A percentile compares a stretch with the other conserved stretches of the same genome.
Conservation (phyloP, 2,888 invertebrate species). For the Xylota segnis region DNA sequence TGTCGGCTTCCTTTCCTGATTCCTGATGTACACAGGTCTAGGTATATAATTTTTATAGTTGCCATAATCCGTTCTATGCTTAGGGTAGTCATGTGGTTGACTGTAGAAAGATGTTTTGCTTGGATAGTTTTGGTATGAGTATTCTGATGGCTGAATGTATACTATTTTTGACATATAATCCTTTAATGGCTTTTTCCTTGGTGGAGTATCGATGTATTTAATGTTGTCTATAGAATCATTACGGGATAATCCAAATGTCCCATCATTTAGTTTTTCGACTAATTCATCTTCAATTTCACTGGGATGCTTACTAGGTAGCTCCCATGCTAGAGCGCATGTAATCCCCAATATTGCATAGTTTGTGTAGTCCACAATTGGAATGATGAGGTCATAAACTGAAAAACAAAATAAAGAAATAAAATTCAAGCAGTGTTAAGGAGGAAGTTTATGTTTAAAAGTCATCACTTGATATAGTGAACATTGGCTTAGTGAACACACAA, state of each 20-base stretch:
- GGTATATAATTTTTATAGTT: slow-evolving; percentile 12
- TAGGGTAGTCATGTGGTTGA: neutral
- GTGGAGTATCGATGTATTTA: slow-evolving; percentile 72
- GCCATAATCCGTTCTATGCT: neutral
- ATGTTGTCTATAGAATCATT: slow-evolving; percentile 78
- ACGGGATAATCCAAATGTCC: slow-evolving; percentile 80
- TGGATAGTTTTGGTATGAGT: neutral
- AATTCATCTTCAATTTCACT: slow-evolving; percentile 82
- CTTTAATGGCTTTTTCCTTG: neutral
- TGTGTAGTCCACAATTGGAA: slow-evolving; percentile 83
- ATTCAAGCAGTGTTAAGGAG: too few relatives aligned
- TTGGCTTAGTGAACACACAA: too few relatives aligned
- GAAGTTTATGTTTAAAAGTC: too few relatives aligned
- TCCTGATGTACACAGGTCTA: slow-evolving; percentile 9
- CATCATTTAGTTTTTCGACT: slow-evolving; percentile 81
- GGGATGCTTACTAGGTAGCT: slow-evolving; percentile 88
- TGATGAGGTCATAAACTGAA: slow-evolving; percentile 83
- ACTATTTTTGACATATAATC: slow-evolving; percentile 41
- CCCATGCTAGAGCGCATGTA: slow-evolving; percentile 91
- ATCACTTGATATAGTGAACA: too few relatives aligned
- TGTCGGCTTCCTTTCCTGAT: neutral
- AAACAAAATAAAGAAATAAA: slow-evolving; percentile 16
- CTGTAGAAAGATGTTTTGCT: neutral
- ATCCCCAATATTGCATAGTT: slow-evolving; percentile 88
- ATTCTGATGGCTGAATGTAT: slow-evolving; percentile 62